Evolutionary conservation across 2,113 vertebrate genomes (phyloP), one percentile per base, ranked within the genome.

Genomic region (Nestor notabilis): DNA sequence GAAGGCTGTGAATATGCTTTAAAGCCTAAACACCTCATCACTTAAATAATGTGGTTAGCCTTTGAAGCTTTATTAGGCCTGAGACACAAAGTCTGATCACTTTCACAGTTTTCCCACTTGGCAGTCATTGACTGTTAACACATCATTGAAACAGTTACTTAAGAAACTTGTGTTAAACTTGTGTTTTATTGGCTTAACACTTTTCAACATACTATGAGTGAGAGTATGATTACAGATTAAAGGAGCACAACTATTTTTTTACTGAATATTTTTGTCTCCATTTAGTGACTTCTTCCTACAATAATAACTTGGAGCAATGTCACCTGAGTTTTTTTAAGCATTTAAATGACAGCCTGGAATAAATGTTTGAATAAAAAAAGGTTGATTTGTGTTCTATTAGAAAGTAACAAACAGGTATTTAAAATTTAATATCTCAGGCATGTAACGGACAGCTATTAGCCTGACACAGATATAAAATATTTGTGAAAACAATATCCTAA

Each of bases 11-110:
- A 68, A n/a, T 49, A 69, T 64, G 64, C 72, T 91, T 96, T 95
- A 92, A 95, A 93, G 28, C 63, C 86, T 85, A 80, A 96, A 94
- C 91, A 94, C 92, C 89, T 97, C 95, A 93, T 96, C 77, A 89
- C 60, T 96, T 90, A 88, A 58, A 46, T 53, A 94, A 88, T 29
- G 55, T 61, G 66, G 49, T 87, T 74, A 72, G 83, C 33, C 71
- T 92, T 96, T 96, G 93, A 96, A 96, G 80, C 70, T 95, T 96
- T 97, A 92, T 83, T 92, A 75, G 86, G 58, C 49, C 50, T 87
- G 65, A 72, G 89, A 93, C 84, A 90, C 10, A 77, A 65, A 83
- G 83, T 92, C 90, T 85, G 85, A 91, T 87, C 83, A 77, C 64
- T 93, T 94, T 72, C 58, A 94, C 76, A 82, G 91, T 72, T 81